Evolutionary conservation across 2,113 vertebrate genomes (phyloP), one percentile per base, ranked within the genome.

Genomic region (Pipa parva): DNA sequence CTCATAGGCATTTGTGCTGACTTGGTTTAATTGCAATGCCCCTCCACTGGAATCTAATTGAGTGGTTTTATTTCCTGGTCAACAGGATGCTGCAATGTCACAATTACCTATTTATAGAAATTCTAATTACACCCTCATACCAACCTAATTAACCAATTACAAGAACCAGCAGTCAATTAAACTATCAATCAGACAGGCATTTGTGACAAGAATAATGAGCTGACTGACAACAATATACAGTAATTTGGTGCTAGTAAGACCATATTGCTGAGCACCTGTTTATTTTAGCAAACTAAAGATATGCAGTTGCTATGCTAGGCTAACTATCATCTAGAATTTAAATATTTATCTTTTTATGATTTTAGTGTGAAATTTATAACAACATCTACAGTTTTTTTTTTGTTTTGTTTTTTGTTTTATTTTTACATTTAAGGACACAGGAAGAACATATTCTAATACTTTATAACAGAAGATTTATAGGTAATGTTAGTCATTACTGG

Each of bases 61-160:
- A 59, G 25, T 69, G 18, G 46, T 60, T 69, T 42, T 46, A 51
- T 60, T 69, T 69, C 65, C 65, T 21, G 65, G 65, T 60, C 65
- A 59, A 39, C 65, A 52, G 65, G 56, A 69, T 60, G n/a, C n/a
- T 42, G 65, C 46, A 60, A 69, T 27, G 24, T 33, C 57, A 69
- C 56, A 69, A 69, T 69, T 69, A 69, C 56, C 65, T 60, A 69
- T 60, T 50, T 60, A 69, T 69, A 69, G 65, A 69, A 69, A 45
- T 17, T 29, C 29, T 60, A 69, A 69, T 69, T 69, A 69, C 56
- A 68, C 29, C 39, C 51, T 20, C 18, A 24, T 26, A 57, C 39
- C 63, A 58, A 36, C 46, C 65, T 52, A 48, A 69, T 69, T 52
- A 69, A 29, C 65, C 65, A 69, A 69, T 69, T 60, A 60, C 55